Evolutionary conservation across 2,888 invertebrate genomes (phyloP), one percentile per base, ranked within the genome.

Genomic region (Pristionchus arcanus): DNA sequence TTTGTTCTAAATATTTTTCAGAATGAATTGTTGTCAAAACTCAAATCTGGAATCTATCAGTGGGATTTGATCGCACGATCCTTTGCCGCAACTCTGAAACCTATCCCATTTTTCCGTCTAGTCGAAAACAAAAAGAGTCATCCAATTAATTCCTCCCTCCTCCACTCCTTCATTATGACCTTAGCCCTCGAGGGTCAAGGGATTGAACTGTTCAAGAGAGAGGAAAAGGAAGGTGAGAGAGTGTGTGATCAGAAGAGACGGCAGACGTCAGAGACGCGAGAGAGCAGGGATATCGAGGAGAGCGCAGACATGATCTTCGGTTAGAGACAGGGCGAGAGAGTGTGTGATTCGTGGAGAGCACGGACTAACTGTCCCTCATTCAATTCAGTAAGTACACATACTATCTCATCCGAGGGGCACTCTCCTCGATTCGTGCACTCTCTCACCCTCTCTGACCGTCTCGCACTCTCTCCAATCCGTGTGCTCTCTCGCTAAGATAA

Each of bases 381-480:
- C 81, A 81, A 81, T 81, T 81, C 81, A 81, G 81, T 81, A 81
- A 81, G 81, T 81, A 81, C 81, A 81, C 49, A 81, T n/a, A 81
- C 37, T 25, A 42, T 77, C 74, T 77, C 74, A 49, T 81, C 81
- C 28, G 13, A 25, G 25, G 16, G n/a, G 3, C 81, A 42, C 42
- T n/a, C 81, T 81, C 81, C 42, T 81, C 81, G n/a, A 49, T 28
- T 53, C 34, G n/a, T 28, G 3, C 19, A 28, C 81, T 81, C n/a
- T 81, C 81, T 81, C n/a, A 15, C 28, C n/a, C 28, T 11, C n/a
- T 49, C 42, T 81, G 11, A 34, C 81, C n/a, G 81, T n/a, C 81
- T 49, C n/a, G 25, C 81, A 21, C 81, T 28, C 49, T 81, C 53
- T 25, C 25, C 42, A 0, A 13, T n/a, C 21, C 11, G 11, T 53